These are phyloP conservation scores for Lepidonotus clava DNA, from an alignment of 2,888 invertebrate species.

Conservation along the genomic window DNA sequence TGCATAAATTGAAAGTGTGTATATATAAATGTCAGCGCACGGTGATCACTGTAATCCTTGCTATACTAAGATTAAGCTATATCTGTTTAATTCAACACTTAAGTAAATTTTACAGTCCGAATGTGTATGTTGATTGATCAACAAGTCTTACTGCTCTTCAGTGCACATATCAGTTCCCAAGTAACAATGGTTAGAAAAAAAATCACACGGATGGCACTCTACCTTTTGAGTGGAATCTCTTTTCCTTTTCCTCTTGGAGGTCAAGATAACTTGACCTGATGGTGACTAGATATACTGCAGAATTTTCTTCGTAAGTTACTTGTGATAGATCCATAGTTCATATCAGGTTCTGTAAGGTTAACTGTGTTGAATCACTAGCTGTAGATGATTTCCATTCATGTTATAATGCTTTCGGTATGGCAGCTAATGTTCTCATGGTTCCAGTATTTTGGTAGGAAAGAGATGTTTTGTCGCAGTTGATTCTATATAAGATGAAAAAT, in stretches of 20 bases:
- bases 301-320: background rate
- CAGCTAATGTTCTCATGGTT: background rate
- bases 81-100: too few species aligned
- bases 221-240: background rate
- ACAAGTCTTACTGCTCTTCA: too few species aligned
- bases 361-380: background rate
- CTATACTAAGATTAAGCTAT: too few species aligned
- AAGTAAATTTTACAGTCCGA: too few species aligned
- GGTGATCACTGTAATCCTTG: too few species aligned
- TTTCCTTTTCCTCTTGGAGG: background rate
- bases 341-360: background rate
- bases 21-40: too few species aligned
- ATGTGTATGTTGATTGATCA: too few species aligned
- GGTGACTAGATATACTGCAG: background rate
- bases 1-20: too few species aligned
- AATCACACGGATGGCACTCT: background rate
- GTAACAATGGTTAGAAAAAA: too few species aligned
- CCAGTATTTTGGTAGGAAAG: background rate
- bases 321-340: background rate
- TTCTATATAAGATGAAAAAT: too few species aligned
- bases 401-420: slow-evolving; percentile 4
- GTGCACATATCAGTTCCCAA: background rate
- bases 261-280: background rate
- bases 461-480: too few species aligned
- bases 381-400: background rate